Base-by-base conservation (phyloP, 2,888 invertebrate species). In the Holacanthella duospinosa region DNA sequence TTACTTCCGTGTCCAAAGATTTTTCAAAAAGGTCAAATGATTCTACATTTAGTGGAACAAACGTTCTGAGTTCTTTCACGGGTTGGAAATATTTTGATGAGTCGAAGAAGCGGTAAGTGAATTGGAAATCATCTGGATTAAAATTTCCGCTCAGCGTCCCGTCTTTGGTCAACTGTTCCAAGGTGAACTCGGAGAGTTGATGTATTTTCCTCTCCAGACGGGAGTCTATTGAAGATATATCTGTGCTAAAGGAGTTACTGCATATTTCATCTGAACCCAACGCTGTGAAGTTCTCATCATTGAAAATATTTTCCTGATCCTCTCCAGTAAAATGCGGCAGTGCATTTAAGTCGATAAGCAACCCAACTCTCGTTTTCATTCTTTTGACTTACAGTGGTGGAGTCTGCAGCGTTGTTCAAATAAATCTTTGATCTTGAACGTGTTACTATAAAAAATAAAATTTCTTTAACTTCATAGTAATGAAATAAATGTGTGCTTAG, bases 41-140 rank as follows among this genome's bases (percentile, higher is more conserved):
- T 4, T 21, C n/a, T 9, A 9, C 12, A 21, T 48, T 21, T 9
- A 48, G n/a, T 9, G 48, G 48, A 21, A 48, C 4, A 21, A 48
- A 48, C 48, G 19, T 9, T 21, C 21, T 48, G 16, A 48, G 48
- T 48, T 48, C 48, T 21, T 48, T 48, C 48, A 48, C 48, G 12
- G 48, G 21, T 4, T 21, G 21, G 21, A n/a, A 48, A 21, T 48
- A 48, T 9, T 21, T 48, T 9, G 48, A 48, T 9, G 48, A 48
- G 21, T 48, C n/a, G 48, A 48, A 48, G 48, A 16, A 48, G 21
- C 48, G 48, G 21, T 48, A 48, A 48, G 48, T 48, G n/a, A 48
- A 48, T 4, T 48, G 19, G n/a, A 48, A 9, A 21, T 48, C 48
- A 48, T 9, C 6, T 9, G 48, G 48, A n/a, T 48, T 21, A 48